phyloP scores from a whole-genome alignment of 2,797 vertebrate genomes.

The Liasis olivaceus region DNA sequence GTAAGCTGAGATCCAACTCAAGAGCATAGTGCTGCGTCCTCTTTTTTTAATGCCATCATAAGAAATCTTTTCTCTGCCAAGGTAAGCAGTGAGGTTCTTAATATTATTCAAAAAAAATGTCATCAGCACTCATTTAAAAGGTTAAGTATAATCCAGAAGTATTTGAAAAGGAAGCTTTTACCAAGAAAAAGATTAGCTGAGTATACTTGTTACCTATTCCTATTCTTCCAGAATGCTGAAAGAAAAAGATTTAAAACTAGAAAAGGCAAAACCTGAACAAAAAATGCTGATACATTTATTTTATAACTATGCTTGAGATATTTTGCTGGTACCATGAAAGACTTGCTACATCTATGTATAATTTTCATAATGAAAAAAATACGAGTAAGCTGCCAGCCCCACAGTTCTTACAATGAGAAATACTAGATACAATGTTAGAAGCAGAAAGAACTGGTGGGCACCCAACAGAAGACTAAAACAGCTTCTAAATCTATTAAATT shows the following conservation, averaged over 20 bases:
- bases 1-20: background rate
- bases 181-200: background rate
- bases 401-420: conserved; percentile 13
- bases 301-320: background rate
- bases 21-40: background rate
- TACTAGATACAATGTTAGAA: background rate
- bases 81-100: background rate
- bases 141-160: background rate
- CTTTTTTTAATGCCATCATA: background rate
- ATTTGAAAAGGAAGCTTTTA: background rate
- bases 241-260: background rate
- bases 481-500: background rate
- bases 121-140: background rate
- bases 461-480: background rate
- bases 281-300: background rate
- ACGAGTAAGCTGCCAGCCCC: background rate
- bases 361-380: background rate
- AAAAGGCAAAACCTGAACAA: background rate
- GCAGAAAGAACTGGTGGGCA: background rate
- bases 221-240: background rate
- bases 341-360: conserved; percentile 2
- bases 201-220: background rate
- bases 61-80: background rate
- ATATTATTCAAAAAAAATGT: background rate
- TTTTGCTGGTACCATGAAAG: conserved; percentile 1